Evolutionary conservation across 2,113 vertebrate genomes (phyloP).

Genomic region (Mustela nigripes): DNA sequence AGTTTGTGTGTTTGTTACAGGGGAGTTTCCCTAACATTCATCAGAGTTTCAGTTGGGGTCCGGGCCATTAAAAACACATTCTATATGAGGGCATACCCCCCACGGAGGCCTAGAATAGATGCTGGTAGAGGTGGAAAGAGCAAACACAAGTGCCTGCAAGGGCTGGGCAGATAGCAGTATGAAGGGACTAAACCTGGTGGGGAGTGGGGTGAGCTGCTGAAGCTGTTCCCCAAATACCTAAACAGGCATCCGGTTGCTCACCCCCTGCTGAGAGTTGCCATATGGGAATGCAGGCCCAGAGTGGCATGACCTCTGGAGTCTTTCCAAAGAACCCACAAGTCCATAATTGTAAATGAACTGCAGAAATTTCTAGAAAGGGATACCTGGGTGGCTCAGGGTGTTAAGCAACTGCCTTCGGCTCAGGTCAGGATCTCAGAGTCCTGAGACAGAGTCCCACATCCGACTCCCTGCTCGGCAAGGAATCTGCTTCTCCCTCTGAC

Average conservation of each 20-base stretch:
- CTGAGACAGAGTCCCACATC: too few relatives aligned
- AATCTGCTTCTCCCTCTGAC: too few relatives aligned
- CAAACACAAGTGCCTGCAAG: neutral
- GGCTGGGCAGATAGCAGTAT: neutral
- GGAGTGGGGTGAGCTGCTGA: neutral
- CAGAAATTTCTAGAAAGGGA: neutral
- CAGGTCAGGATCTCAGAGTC: too few relatives aligned
- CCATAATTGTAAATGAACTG: neutral
- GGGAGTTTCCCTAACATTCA: neutral
- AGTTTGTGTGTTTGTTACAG: neutral
- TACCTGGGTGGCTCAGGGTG: too few relatives aligned
- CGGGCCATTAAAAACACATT: neutral
- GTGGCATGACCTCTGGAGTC: neutral
- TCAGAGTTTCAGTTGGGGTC: neutral
- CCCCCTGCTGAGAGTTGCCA: neutral
- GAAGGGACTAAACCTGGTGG: neutral
- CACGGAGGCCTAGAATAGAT: neutral
- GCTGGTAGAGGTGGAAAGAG: too few relatives aligned
- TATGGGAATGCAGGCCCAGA: neutral
- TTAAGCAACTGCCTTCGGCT: too few relatives aligned
- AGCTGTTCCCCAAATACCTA: accelerated
- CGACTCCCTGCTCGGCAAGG: too few relatives aligned
- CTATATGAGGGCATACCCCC: neutral
- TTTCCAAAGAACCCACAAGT: neutral
- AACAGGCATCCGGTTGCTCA: neutral